Evolutionary conservation across 1,140 invertebrate species (phyloP).

Genomic region (Dendroctonus ponderosae): DNA sequence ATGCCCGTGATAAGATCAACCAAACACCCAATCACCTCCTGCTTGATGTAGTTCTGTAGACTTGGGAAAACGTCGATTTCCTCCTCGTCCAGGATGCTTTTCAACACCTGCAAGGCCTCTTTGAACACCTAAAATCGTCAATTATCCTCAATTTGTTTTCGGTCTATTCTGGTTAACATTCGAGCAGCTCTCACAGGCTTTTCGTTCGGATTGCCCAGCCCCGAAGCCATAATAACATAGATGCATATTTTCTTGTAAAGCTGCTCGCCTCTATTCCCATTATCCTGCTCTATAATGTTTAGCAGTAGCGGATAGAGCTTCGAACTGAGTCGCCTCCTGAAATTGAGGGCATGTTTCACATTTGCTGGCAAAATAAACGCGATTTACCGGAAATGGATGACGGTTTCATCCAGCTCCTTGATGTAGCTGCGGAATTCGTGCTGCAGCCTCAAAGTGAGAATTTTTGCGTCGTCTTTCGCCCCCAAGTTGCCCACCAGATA

Average conservation of each 20-base stretch:
- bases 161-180: neutral
- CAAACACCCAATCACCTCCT: slow-evolving; percentile 12
- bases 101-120: slow-evolving; percentile 17
- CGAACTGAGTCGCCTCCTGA: neutral
- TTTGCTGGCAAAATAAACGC: no score
- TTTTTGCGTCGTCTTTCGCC: slow-evolving; percentile 46
- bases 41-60: slow-evolving; percentile 14
- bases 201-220: slow-evolving; percentile 23
- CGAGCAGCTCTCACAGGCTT: slow-evolving; percentile 10
- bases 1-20: slow-evolving; percentile 20
- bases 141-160: neutral
- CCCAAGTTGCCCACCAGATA: slow-evolving; percentile 50
- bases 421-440: slow-evolving; percentile 57
- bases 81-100: slow-evolving; percentile 15
- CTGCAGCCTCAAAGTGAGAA: slow-evolving; percentile 64
- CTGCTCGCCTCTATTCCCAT: slow-evolving; percentile 1
- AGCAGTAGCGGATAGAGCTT: slow-evolving; percentile 15
- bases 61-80: slow-evolving; percentile 25
- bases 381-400: slow-evolving; percentile 5
- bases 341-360: no score
- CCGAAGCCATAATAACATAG: slow-evolving; percentile 22
- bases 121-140: slow-evolving; percentile 18
- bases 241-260: slow-evolving; percentile 16
- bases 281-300: slow-evolving; percentile 19
- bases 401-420: slow-evolving; percentile 1